phyloP scores from a whole-genome alignment of 2,888 invertebrate species.

The Temnothorax rugatulus region DNA sequence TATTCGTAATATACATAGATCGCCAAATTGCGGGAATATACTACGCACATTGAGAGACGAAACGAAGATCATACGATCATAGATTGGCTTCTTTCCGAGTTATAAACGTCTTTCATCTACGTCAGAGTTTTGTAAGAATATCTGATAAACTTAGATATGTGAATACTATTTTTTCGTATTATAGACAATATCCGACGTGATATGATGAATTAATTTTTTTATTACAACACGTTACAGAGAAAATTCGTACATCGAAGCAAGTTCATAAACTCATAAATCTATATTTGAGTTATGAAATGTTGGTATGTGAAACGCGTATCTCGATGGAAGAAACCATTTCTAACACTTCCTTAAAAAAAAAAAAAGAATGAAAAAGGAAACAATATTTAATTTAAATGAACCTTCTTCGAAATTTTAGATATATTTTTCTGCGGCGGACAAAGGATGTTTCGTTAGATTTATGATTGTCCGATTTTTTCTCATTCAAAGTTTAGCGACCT shows the following conservation, averaged over 20 bases:
- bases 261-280: background rate
- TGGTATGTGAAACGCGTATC: background rate
- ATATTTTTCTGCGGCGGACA: background rate
- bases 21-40: background rate
- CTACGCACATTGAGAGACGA: background rate
- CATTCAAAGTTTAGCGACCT: background rate
- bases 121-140: background rate
- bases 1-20: background rate
- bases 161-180: background rate
- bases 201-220: slow-evolving; percentile 6
- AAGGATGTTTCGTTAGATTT: background rate
- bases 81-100: background rate
- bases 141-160: background rate
- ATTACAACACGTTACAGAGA: background rate
- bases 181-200: background rate
- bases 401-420: background rate
- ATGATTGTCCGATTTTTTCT: background rate
- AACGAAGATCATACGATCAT: background rate
- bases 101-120: background rate
- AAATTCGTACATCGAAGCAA: background rate
- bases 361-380: background rate
- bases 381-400: background rate
- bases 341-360: background rate
- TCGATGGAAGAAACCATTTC: background rate
- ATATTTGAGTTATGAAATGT: background rate